These are phyloP conservation scores for Wiebesia pumilae DNA, from an alignment of 1,140 invertebrate genomes.

Conservation along the genomic window DNA sequence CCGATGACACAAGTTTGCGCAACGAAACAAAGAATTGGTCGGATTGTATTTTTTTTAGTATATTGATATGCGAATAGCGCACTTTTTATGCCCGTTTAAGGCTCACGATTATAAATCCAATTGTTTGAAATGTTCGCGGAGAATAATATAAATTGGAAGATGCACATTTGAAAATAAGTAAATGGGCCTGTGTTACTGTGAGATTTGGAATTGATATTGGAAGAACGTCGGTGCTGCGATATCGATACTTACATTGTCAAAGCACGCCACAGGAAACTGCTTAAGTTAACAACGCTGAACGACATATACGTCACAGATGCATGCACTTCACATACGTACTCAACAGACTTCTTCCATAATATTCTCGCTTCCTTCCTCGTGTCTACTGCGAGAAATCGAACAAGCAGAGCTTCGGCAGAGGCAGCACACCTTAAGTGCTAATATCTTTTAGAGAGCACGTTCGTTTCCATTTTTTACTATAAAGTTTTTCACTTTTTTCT, in stretches of 20 bases:
- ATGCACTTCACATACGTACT: neutral
- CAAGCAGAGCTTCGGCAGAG: conserved; percentile 52
- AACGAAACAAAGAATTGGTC: neutral
- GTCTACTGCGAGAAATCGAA: conserved; percentile 15
- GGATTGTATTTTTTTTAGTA: too few relatives aligned
- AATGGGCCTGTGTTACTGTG: too few relatives aligned
- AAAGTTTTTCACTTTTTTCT: conserved; percentile 2
- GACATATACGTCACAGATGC: conserved; percentile 16
- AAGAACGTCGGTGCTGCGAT: too few relatives aligned
- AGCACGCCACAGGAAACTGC: neutral
- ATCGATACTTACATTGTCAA: neutral
- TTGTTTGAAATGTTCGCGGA: too few relatives aligned
- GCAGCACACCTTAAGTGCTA: conserved; percentile 46
- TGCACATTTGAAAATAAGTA: too few relatives aligned
- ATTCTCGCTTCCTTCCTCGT: conserved; percentile 55
- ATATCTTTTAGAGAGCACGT: conserved; percentile 42
- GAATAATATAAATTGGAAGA: too few relatives aligned
- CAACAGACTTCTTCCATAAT: conserved; percentile 40
- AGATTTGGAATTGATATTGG: too few relatives aligned
- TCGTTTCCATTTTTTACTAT: neutral
- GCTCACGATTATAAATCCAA: too few relatives aligned
- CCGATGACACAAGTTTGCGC: neutral
- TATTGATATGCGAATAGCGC: too few relatives aligned
- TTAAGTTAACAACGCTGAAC: neutral
- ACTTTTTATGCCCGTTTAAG: too few relatives aligned